Evolutionary conservation across 2,113 vertebrate species (phyloP), one percentile per base, ranked within the genome.

Genomic region (Phyllostomus hastatus): DNA sequence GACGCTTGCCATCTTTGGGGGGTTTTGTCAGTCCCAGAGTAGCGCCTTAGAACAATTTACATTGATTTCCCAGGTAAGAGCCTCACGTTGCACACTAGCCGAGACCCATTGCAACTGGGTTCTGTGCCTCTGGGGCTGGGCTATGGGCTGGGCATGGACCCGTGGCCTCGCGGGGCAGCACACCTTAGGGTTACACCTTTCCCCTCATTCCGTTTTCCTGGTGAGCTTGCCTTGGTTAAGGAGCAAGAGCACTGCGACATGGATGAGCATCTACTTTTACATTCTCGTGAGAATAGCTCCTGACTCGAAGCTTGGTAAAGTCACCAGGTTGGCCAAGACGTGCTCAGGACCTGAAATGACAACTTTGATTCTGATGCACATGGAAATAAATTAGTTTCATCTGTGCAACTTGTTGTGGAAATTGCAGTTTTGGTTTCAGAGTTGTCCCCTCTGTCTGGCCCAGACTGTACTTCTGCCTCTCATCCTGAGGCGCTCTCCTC

Each of bases 131-230:
- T 0, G 0, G 24, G 70, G 16, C 2, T 20, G 35, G 33, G 5
- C n/a, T 72, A 20, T 35, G 48, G n/a, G 24, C 0, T 24, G 6
- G 17, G 15, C 16, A 0, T 26, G 31, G 24, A 41, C 0, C 0
- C 8, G 1, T 5, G n/a, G 69, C 35, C 31, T 46, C 10, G 7
- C 0, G 2, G 6, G 17, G 20, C 19, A 57, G 5, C 35, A 9
- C 0, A 0, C 16, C 35, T 28, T 1, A 20, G 14, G 26, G 12
- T 3, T 4, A 78, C 3, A 4, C 8, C 20, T n/a, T 46, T 2
- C 11, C 0, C 20, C 78, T 10, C 10, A 3, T 5, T 66, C 31
- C 1, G 2, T 22, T 38, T 52, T 61, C 10, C 17, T 59, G 7
- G 22, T 17, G 15, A 5, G 3, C 10, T n/a, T 52, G 22, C 43